Percentiles rank a stretch among this genome's conserved stretches.
Evolutionary conservation across 2,888 invertebrate genomes (phyloP).

Genomic region (Chrysodeixis includens): DNA sequence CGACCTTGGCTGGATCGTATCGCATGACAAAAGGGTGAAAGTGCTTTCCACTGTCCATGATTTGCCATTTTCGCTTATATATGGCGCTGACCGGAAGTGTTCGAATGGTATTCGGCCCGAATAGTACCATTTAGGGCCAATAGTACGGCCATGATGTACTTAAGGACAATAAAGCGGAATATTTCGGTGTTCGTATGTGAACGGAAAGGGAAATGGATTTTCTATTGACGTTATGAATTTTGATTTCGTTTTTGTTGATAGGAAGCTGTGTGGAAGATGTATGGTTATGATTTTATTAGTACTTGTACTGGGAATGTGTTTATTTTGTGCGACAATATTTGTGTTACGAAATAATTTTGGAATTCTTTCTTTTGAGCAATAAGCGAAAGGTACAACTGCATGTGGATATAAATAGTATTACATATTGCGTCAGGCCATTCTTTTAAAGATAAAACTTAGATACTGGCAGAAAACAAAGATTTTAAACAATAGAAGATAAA

Average conservation of each 20-base stretch:
- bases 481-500: too few relatives aligned
- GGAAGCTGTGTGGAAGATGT: not conserved
- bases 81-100: slow-evolving; percentile 60
- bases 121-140: slow-evolving; percentile 49
- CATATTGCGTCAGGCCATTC: not conserved
- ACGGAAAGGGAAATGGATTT: slow-evolving; percentile 23
- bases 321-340: not conserved
- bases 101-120: slow-evolving; percentile 48
- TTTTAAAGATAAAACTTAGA: not conserved
- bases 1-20: slow-evolving; percentile 27
- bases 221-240: slow-evolving; percentile 35
- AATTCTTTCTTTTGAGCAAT: not conserved
- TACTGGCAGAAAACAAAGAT: too few relatives aligned
- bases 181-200: slow-evolving; percentile 14
- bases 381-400: not conserved
- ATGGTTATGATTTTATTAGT: not conserved
- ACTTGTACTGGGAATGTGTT: not conserved
- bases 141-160: slow-evolving; percentile 20
- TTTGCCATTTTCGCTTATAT: slow-evolving; percentile 48
- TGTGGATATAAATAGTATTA: not conserved
- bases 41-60: slow-evolving; percentile 46
- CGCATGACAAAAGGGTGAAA: slow-evolving; percentile 38
- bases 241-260: slow-evolving; percentile 18
- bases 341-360: not conserved
- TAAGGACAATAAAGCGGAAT: slow-evolving; percentile 23